These are phyloP conservation scores for Rhabdornis inornatus DNA, from an alignment of 2,113 vertebrate genomes.

Conservation along the genomic window DNA sequence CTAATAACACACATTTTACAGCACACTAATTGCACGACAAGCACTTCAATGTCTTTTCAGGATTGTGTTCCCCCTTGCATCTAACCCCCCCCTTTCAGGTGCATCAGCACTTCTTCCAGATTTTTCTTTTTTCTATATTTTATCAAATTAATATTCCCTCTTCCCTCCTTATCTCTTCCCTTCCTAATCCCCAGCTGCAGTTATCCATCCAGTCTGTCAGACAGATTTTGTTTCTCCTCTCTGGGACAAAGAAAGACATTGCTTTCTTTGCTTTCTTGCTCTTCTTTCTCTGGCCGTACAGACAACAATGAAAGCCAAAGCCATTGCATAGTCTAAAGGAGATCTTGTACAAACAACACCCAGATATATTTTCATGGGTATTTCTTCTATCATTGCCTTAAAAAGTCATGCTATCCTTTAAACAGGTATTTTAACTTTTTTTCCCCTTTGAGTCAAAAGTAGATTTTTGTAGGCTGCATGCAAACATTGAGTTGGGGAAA, in stretches of 20 bases:
- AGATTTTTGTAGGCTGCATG: neutral
- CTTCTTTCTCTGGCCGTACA: neutral
- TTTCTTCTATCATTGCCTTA: neutral
- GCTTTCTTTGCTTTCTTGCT: neutral
- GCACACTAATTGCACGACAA: neutral
- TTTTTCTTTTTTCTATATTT: neutral
- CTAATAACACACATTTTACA: neutral
- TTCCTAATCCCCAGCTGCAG: neutral
- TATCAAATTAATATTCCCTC: neutral
- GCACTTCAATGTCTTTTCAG: neutral
- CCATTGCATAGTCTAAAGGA: neutral
- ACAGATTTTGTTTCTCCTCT: no score
- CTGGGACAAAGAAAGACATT: no score
- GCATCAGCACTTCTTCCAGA: neutral
- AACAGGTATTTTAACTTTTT: neutral
- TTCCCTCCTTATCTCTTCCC: neutral
- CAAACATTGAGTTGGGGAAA: neutral
- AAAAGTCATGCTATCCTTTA: neutral
- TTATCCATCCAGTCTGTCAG: neutral
- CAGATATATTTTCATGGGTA: neutral
- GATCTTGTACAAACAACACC: fast-evolving
- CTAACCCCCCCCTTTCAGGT: neutral
- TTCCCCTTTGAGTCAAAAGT: neutral
- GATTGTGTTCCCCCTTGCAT: neutral
- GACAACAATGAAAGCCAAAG: neutral